These are phyloP conservation scores for Petrosia ficiformis DNA, from an alignment of 37 sponge, comb jelly and placozoan genomes.

Conservation along the genomic window DNA sequence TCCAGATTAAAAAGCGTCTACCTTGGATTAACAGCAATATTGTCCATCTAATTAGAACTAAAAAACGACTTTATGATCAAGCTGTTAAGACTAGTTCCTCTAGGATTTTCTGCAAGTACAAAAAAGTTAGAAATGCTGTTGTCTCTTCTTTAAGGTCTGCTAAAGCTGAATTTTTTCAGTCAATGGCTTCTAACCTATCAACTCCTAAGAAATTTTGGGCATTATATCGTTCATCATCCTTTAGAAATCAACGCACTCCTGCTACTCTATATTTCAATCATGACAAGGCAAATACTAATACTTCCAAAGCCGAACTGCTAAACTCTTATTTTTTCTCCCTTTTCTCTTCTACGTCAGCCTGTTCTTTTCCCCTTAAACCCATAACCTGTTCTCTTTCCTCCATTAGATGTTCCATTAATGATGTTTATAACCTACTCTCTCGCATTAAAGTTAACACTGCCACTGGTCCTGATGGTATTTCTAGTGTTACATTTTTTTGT, in stretches of 20 bases:
- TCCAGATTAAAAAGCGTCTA: background rate
- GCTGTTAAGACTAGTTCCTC: background rate
- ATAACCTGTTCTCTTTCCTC: background rate
- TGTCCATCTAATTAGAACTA: background rate
- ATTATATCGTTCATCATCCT: background rate
- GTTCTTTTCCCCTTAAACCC: background rate
- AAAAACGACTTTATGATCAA: background rate
- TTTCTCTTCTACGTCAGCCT: background rate
- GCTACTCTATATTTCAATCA: too few relatives aligned
- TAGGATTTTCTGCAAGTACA: background rate
- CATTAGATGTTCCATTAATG: background rate
- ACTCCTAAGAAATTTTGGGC: background rate
- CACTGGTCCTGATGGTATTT: conserved; percentile 25
- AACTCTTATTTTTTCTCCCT: background rate
- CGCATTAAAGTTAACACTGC: background rate
- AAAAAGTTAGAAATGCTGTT: background rate
- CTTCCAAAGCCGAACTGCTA: background rate
- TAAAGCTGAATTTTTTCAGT: background rate
- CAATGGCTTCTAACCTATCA: background rate
- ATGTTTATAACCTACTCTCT: background rate
- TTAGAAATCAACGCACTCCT: background rate
- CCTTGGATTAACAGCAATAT: background rate
- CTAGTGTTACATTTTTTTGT: too few relatives aligned
- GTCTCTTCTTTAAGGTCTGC: background rate
- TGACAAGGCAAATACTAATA: too few relatives aligned